phyloP scores from a whole-genome alignment of 2,888 invertebrate genomes.

The Xestia xanthographa region DNA sequence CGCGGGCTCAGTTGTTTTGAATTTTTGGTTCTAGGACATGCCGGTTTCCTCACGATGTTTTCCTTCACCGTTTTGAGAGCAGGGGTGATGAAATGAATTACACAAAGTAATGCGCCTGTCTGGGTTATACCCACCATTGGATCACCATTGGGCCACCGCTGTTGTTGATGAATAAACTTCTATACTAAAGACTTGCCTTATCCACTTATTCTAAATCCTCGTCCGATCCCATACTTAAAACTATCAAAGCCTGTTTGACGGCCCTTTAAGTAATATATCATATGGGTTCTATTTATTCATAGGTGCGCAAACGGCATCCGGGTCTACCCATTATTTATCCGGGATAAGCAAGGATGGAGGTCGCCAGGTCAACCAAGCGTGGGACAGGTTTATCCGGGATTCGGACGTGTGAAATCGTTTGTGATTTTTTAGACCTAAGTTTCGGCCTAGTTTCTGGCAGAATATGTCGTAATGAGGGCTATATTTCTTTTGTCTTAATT shows the following conservation, averaged over 20 bases:
- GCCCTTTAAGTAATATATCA: conserved; percentile 58
- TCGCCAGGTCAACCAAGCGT: conserved; percentile 61
- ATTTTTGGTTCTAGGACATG: too few species aligned
- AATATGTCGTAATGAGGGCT: conserved; percentile 7
- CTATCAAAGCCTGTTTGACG: conserved; percentile 58
- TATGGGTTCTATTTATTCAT: conserved; percentile 66
- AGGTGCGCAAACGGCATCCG: conserved; percentile 57
- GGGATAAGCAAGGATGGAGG: conserved; percentile 62
- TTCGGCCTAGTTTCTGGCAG: conserved; percentile 11
- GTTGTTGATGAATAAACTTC: neutral
- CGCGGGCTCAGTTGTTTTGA: too few species aligned
- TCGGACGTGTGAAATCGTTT: conserved; percentile 49
- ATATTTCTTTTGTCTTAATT: conserved; percentile 23
- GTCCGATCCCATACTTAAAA: conserved; percentile 25
- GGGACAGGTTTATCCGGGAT: conserved; percentile 61
- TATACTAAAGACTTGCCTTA: neutral
- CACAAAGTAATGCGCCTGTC: too few species aligned
- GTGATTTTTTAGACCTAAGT: conserved; percentile 52
- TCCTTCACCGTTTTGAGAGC: too few species aligned
- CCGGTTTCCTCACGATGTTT: too few species aligned
- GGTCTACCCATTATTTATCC: conserved; percentile 67
- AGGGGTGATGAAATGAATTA: too few species aligned
- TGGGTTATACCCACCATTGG: too few species aligned
- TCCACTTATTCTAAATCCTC: conserved; percentile 11
- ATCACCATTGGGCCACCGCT: too few species aligned